Base-by-base conservation (phyloP, 2,888 invertebrate species). In the Tiliacea aurago region DNA sequence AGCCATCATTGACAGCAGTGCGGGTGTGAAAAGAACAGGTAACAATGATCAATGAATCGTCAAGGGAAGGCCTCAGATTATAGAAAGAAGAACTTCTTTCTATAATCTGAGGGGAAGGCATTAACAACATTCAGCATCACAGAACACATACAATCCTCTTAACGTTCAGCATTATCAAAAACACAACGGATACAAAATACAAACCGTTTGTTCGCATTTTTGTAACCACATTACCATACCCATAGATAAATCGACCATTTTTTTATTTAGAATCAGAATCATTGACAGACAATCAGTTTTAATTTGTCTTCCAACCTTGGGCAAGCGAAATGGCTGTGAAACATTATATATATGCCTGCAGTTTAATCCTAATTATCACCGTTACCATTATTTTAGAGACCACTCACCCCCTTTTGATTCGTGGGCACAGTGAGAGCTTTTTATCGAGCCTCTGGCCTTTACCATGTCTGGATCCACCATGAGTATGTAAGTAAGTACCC, bases 11-110 rank as follows among this genome's bases (percentile, higher is more conserved):
- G 9, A 45, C 55, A 41, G 63, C 49, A 11, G 3, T 1, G 23
- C 53, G 64, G 0, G 83, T 56, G 67, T 28, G 70, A 81, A 61
- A 80, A 74, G 62, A 78, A 75, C 18, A 69, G 63, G 43, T 11
- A 15, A 33, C 45, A 47, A 77, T 51, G 37, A 15, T 41, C 45
- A 47, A 77, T 51, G 37, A 55, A 11, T 65, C 43, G 71, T 55
- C 61, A 61, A 78, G n/a, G n/a, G n/a, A n/a, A n/a, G n/a, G n/a
- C n/a, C n/a, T n/a, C n/a, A n/a, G n/a, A n/a, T n/a, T n/a, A n/a
- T n/a, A n/a, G n/a, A n/a, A n/a, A n/a, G n/a, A n/a, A n/a, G n/a
- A n/a, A n/a, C n/a, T n/a, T n/a, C n/a, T n/a, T n/a, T n/a, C n/a
- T n/a, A n/a, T n/a, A n/a, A n/a, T n/a, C n/a, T n/a, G n/a, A n/a